Conservation (phyloP, 2,113 vertebrate species). For the Neogobius melanostomus region DNA sequence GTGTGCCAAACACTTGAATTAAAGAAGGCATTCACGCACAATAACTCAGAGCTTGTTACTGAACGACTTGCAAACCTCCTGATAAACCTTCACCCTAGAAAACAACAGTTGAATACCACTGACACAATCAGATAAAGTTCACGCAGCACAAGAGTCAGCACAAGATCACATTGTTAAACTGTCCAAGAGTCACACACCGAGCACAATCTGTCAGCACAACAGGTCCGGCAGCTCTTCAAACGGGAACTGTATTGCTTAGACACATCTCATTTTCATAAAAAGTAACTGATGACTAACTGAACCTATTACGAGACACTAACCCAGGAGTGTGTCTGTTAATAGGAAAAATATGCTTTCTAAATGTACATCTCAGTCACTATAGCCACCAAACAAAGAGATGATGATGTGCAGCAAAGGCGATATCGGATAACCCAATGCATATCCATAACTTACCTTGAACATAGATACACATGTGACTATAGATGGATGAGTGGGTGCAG, state of each 20-base stretch:
- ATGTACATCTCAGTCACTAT: neutral
- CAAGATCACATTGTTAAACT: neutral
- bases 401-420: neutral
- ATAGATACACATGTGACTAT: constrained; percentile 34
- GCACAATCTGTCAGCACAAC: neutral
- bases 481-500: constrained; percentile 26
- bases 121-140: neutral
- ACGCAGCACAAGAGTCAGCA: neutral
- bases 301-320: neutral
- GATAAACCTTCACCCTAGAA: too few species aligned
- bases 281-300: neutral
- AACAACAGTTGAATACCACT: neutral
- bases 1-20: too few species aligned
- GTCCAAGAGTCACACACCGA: neutral
- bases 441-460: constrained; percentile 22
- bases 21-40: neutral
- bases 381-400: neutral
- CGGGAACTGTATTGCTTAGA: neutral
- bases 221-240: constrained; percentile 1
- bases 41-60: neutral
- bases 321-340: neutral
- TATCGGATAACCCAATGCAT: neutral
- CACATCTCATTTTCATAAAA: neutral
- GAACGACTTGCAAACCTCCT: too few species aligned
- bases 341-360: neutral